A percentile compares a stretch with the other conserved stretches of the same genome.
Conservation (phyloP, 2,113 vertebrate genomes). For the Saccopteryx leptura region DNA sequence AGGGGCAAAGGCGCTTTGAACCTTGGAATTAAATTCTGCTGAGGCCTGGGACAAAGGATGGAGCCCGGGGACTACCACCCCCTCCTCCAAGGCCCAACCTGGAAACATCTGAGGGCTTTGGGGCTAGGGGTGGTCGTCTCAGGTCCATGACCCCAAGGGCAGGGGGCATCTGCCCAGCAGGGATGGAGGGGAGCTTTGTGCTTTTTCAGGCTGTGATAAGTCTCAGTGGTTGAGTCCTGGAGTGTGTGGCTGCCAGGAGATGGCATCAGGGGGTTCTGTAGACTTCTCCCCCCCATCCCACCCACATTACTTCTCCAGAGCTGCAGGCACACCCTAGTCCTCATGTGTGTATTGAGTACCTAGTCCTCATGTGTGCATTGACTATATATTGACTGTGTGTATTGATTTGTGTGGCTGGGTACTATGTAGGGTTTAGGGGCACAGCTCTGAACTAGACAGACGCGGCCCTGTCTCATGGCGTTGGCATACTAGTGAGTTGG, state of each 20-base stretch:
- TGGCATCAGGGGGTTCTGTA: neutral
- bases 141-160: slow-evolving; percentile 46
- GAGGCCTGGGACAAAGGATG: slow-evolving; percentile 80
- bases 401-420: neutral
- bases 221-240: neutral
- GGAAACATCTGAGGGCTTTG: slow-evolving; percentile 53
- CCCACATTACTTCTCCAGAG: neutral
- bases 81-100: neutral
- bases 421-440: neutral
- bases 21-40: slow-evolving; percentile 87
- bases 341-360: accelerated
- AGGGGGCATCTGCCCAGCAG: slow-evolving; percentile 49
- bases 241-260: accelerated
- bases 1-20: slow-evolving; percentile 87
- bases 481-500: neutral
- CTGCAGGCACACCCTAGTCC: neutral
- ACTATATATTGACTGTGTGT: neutral
- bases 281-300: accelerated
- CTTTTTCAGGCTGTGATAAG: slow-evolving; percentile 59
- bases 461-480: neutral
- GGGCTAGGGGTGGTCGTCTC: neutral
- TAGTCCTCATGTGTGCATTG: neutral
- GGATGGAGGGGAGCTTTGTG: slow-evolving; percentile 41
- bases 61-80: slow-evolving; percentile 64
- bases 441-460: neutral